Base-by-base conservation (phyloP, 2,888 invertebrate species). In the Trichogramma dendrolimi region DNA sequence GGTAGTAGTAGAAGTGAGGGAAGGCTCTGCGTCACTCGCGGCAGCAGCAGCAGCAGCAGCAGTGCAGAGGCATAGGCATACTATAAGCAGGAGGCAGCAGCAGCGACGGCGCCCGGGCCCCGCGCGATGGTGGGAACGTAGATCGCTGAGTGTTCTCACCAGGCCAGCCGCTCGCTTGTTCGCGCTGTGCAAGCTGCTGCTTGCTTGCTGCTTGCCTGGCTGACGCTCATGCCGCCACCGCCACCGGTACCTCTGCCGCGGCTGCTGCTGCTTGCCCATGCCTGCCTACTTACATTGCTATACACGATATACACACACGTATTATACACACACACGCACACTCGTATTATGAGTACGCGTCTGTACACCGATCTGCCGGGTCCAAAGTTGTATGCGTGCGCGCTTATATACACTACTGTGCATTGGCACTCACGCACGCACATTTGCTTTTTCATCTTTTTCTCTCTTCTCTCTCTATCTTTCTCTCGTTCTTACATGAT, bases 101-200 rank as follows among this genome's bases (percentile, higher is more conserved):
- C 27, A 27, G 67, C 68, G 68, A 65, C 67, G 64, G 68, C 67
- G 65, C 72, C 27, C 75, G 72, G 76, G 65, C 63, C 44, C 60
- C 65, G 70, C 65, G 75, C 78, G 78, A 76, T 77, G 79, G 79
- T 79, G 79, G 78, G 79, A 79, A 79, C 78, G 75, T 71, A 71
- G 73, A 75, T 74, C 74, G 72, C 72, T 71, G 73, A 73, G 72
- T 75, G 79, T 79, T 79, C 79, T 78, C 78, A 78, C 78, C 78
- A 75, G 72, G 72, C 71, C 69, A 71, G 68, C 69, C 68, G 67
- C 69, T 68, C 67, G 69, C 68, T 70, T 72, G 71, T 68, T 70
- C 69, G 67, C 67, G 63, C 67, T 71, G 68, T 69, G 71, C 70
- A 59, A 62, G 71, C 70, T 69, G 67, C 59, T 67, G 67, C 62